Evolutionary conservation across 2,888 invertebrate species (phyloP).

Genomic region (Brachynemurus nebulosus): DNA sequence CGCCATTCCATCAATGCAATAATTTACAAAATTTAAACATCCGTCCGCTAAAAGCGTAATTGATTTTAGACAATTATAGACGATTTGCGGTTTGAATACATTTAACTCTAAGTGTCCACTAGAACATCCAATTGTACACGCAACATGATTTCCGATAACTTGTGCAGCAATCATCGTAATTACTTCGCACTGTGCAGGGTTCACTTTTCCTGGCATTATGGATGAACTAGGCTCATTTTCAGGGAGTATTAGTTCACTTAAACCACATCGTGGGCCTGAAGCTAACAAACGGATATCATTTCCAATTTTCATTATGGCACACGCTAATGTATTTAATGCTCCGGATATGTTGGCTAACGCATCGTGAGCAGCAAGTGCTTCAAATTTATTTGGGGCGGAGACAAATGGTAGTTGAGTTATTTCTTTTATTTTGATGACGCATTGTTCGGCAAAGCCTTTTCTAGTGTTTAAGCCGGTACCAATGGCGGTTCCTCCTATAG

Average conservation of each 20-base stretch:
- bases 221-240: slow-evolving; percentile 99
- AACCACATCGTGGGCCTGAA: slow-evolving; percentile 90
- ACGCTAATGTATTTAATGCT: slow-evolving; percentile 79
- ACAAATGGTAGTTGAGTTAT: slow-evolving; percentile 83
- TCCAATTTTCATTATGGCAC: slow-evolving; percentile 89
- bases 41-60: slow-evolving; percentile 72
- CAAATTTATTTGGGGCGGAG: slow-evolving; percentile 93
- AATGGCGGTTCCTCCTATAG: slow-evolving; percentile 93
- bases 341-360: slow-evolving; percentile 91
- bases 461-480: slow-evolving; percentile 95
- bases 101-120: slow-evolving; percentile 98
- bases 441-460: slow-evolving; percentile 90
- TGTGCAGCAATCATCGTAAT: slow-evolving; percentile 94
- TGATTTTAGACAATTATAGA: slow-evolving; percentile 79
- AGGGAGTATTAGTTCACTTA: slow-evolving; percentile 85
- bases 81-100: slow-evolving; percentile 96
- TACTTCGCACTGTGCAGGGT: slow-evolving; percentile 97
- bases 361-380: slow-evolving; percentile 85
- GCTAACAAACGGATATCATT: slow-evolving; percentile 87
- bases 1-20: slow-evolving; percentile 68
- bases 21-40: slow-evolving; percentile 67
- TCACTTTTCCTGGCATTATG: slow-evolving; percentile 99
- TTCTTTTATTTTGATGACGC: slow-evolving; percentile 65
- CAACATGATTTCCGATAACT: slow-evolving; percentile 97
- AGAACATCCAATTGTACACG: slow-evolving; percentile 79